phyloP scores from a whole-genome alignment of 2,797 vertebrate species.

The Calcarius lapponicus region DNA sequence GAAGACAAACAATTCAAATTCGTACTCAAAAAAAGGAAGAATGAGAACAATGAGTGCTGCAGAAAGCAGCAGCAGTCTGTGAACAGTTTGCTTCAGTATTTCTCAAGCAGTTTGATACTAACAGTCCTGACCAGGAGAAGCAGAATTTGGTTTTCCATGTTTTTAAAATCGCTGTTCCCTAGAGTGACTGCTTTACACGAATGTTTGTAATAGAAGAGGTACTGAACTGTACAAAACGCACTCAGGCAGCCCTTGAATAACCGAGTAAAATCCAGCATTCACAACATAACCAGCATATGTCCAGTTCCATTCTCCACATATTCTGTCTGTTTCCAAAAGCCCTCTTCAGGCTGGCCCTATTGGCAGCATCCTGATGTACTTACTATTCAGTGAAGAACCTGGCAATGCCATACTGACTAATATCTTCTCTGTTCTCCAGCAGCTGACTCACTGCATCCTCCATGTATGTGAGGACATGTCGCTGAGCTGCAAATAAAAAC shows the following conservation, averaged over 20 bases:
- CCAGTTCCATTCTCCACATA: not conserved
- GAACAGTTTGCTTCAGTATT: not conserved
- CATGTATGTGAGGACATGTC: slow-evolving; percentile 90
- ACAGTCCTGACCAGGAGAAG: not conserved
- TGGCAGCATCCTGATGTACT: slow-evolving; percentile 69
- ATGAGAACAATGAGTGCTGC: not conserved
- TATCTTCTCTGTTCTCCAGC: slow-evolving; percentile 92
- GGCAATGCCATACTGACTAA: slow-evolving; percentile 88
- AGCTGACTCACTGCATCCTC: slow-evolving; percentile 90
- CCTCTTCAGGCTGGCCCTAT: not conserved
- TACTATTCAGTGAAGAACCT: slow-evolving; percentile 98
- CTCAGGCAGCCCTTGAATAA: slow-evolving; percentile 16
- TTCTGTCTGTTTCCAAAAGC: slow-evolving; percentile 26
- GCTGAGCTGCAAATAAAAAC: slow-evolving; percentile 81
- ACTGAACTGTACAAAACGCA: not conserved
- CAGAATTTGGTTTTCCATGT: not conserved
- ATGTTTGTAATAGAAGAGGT: not conserved
- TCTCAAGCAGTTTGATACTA: not conserved
- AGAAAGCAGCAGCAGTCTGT: not conserved
- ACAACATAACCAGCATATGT: slow-evolving; percentile 2
- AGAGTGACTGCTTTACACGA: not conserved
- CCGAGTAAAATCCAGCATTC: slow-evolving; percentile 8
- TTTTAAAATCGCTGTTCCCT: not conserved
- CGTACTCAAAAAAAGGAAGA: not conserved
- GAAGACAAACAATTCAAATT: not conserved